Evolutionary conservation across 2,888 invertebrate genomes (phyloP), one percentile per base, ranked within the genome.

Genomic region (Meteorus colon): DNA sequence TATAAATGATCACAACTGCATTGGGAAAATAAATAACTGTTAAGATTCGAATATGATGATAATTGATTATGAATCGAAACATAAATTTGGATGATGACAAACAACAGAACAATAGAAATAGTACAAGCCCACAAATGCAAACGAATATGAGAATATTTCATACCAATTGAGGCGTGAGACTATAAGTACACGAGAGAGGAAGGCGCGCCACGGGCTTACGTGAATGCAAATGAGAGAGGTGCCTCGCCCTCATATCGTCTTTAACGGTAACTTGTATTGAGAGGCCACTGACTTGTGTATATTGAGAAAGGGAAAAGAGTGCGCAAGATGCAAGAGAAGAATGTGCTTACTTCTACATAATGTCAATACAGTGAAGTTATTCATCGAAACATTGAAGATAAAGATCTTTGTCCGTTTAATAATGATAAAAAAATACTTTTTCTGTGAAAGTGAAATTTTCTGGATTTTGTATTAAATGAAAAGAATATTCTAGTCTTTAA

Each of bases 161-260:
- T 27, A 62, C 10, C 19, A 65, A 73, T n/a, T 63, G 24, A 51
- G 41, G 41, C 63, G 74, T 75, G 74, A 69, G 74, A 70, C 67
- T 34, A 63, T 63, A 65, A 69, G 48, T 65, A 65, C 31, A 74
- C 59, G 60, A 76, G 74, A 78, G 78, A 80, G 78, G 79, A 80
- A 83, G 83, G 84, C 81, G 81, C 80, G 84, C 81, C 82, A 80
- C 75, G 77, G 74, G 80, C 81, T 80, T 75, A 80, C 82, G 82
- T 82, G 84, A 85, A 86, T 86, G 82, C 79, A 85, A 86, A 86
- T 86, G 81, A 83, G 76, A 66, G 60, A 69, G 65, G 62, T 66
- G 81, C 77, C 79, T 78, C 60, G 77, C 72, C 74, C 74, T 73
- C 68, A 77, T 71, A 77, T 78, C 78, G 78, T 78, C 81, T 81